phyloP scores from a whole-genome alignment of 2,888 invertebrate genomes.

The Brenthis hecate region DNA sequence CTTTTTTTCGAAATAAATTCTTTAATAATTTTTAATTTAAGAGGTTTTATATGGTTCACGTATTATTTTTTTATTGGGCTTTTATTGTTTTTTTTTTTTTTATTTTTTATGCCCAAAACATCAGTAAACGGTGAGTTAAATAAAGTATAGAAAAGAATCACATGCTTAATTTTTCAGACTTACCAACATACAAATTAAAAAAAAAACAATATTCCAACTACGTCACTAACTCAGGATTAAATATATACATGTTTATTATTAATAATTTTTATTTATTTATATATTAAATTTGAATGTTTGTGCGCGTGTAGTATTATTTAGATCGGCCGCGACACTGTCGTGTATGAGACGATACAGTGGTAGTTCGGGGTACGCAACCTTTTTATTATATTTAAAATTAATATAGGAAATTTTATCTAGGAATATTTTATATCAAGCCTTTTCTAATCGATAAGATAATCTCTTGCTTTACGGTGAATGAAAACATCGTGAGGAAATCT shows the following conservation, averaged over 20 bases:
- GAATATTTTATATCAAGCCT: too few species aligned
- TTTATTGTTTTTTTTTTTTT: background rate
- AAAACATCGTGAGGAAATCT: too few species aligned
- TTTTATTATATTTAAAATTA: slow-evolving; percentile 12
- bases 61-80: too few species aligned
- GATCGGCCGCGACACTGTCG: slow-evolving; percentile 27
- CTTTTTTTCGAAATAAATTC: too few species aligned
- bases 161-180: background rate
- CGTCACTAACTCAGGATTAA: background rate
- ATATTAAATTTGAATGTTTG: background rate
- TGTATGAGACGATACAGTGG: slow-evolving; percentile 13
- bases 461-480: too few species aligned
- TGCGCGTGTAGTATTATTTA: slow-evolving; percentile 28
- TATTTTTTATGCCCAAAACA: background rate
- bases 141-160: too few species aligned
- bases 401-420: too few species aligned
- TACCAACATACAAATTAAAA: background rate
- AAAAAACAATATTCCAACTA: background rate
- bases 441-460: too few species aligned
- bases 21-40: too few species aligned
- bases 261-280: slow-evolving; percentile 49
- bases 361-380: slow-evolving; percentile 26
- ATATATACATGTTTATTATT: slow-evolving; percentile 7
- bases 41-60: too few species aligned
- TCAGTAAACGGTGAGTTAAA: background rate